A percentile compares a stretch with the other conserved stretches of the same genome.
These are phyloP conservation scores for Mustela nigripes DNA, from an alignment of 2,113 vertebrate species.

Conservation along the genomic window DNA sequence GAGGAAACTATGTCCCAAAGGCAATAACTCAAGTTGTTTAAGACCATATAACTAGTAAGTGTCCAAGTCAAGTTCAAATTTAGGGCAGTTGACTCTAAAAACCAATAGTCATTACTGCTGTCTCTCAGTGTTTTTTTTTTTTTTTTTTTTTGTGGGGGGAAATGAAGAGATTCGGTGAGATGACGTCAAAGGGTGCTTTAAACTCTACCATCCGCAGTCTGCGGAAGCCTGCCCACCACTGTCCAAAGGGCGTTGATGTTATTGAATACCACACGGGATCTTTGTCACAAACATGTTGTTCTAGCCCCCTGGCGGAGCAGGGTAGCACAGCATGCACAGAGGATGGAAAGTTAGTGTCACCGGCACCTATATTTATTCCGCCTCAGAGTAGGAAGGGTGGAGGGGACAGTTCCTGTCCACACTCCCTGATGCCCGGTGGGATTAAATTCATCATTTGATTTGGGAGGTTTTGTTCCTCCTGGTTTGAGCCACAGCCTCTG, in stretches of 20 bases:
- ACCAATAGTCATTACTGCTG: background rate
- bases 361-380: slow-evolving; percentile 57
- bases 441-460: slow-evolving; percentile 63
- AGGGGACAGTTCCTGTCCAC: background rate
- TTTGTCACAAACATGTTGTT: slow-evolving; percentile 80
- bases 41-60: background rate
- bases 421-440: slow-evolving; percentile 31
- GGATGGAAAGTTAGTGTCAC: slow-evolving; percentile 60
- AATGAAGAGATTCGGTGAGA: background rate
- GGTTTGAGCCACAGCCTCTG: slow-evolving; percentile 48
- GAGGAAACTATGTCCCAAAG: background rate
- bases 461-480: slow-evolving; percentile 62
- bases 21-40: background rate
- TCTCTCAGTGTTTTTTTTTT: background rate
- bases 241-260: background rate
- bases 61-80: slow-evolving; percentile 48
- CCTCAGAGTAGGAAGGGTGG: slow-evolving; percentile 37
- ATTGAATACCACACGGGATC: slow-evolving; percentile 72
- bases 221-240: background rate
- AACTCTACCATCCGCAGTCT: background rate
- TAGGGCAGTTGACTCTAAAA: background rate
- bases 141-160: background rate
- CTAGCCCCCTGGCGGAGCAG: slow-evolving; percentile 71
- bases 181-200: background rate
- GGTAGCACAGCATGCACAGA: background rate